phyloP scores from a whole-genome alignment of 2,888 invertebrate genomes.

The Heliconius ethilla region DNA sequence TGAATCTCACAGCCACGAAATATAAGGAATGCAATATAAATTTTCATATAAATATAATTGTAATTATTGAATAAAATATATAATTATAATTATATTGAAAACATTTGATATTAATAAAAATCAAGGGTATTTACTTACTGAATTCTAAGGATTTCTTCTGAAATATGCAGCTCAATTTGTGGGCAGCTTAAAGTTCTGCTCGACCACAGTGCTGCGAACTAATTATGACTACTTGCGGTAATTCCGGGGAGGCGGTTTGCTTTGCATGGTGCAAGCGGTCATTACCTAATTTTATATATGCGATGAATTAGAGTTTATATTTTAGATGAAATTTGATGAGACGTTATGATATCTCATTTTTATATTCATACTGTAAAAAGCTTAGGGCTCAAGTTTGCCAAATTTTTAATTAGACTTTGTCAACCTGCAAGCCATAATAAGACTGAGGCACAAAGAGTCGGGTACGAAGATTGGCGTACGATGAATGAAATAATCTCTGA shows the following conservation, averaged over 20 bases:
- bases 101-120: neutral
- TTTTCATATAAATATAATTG: neutral
- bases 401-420: slow-evolving; percentile 47
- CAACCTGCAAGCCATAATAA: slow-evolving; percentile 43
- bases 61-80: no score
- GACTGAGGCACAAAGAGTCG: slow-evolving; percentile 37
- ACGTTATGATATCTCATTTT: neutral
- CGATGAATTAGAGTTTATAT: neutral
- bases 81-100: neutral
- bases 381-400: slow-evolving; percentile 35
- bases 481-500: slow-evolving; percentile 36
- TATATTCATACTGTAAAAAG: slow-evolving; percentile 31
- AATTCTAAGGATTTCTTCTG: slow-evolving; percentile 23
- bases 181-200: slow-evolving; percentile 45
- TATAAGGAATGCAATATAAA: neutral
- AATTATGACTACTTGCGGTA: slow-evolving; percentile 48
- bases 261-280: slow-evolving; percentile 51
- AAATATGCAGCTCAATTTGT: slow-evolving; percentile 40
- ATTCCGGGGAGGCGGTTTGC: slow-evolving; percentile 50
- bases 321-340: no score
- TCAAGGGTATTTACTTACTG: neutral
- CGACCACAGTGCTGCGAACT: slow-evolving; percentile 46
- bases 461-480: slow-evolving; percentile 37
- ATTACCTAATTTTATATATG: slow-evolving; percentile 33
- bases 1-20: no score